Evolutionary conservation across 2,888 invertebrate species (phyloP).

Genomic region (Pycnomerus fuliginosus): DNA sequence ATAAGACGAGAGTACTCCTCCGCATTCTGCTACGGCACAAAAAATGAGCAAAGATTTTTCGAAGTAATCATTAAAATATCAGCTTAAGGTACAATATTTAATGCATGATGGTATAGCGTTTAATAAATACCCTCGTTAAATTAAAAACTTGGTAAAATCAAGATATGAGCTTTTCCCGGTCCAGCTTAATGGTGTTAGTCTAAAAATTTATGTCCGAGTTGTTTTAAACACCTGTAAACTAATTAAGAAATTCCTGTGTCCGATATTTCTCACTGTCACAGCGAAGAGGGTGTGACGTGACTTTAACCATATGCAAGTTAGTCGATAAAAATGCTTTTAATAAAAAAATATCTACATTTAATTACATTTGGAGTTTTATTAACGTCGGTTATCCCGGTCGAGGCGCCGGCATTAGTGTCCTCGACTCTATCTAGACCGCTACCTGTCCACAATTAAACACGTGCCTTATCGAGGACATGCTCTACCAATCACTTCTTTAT

Average conservation of each 20-base stretch:
- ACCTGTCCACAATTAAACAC: constrained; percentile 15
- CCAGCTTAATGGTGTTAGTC: constrained; percentile 28
- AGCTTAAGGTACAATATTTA: too few species aligned
- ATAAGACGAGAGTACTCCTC: too few species aligned
- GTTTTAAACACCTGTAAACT: constrained; percentile 33
- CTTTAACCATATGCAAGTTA: constrained; percentile 4
- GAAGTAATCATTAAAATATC: too few species aligned
- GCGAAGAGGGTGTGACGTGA: constrained; percentile 7
- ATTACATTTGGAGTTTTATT: constrained; percentile 15
- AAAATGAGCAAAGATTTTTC: too few species aligned
- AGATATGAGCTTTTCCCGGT: constrained; percentile 26
- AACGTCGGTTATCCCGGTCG: constrained; percentile 14
- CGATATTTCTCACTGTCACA: constrained; percentile 29
- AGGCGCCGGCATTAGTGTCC: constrained; percentile 16
- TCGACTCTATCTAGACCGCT: constrained; percentile 11
- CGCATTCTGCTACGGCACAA: too few species aligned
- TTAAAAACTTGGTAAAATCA: constrained; percentile 24
- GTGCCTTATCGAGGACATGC: constrained; percentile 15
- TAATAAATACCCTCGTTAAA: constrained; percentile 26
- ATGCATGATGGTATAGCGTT: constrained; percentile 16
- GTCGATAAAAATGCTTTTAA: constrained; percentile 21
- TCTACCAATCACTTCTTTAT: constrained; percentile 10
- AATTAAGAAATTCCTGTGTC: constrained; percentile 29
- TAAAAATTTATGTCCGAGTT: constrained; percentile 28
- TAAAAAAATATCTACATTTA: constrained; percentile 22